Base-by-base conservation (phyloP, 2,888 invertebrate species). In the Heliconius hortense region DNA sequence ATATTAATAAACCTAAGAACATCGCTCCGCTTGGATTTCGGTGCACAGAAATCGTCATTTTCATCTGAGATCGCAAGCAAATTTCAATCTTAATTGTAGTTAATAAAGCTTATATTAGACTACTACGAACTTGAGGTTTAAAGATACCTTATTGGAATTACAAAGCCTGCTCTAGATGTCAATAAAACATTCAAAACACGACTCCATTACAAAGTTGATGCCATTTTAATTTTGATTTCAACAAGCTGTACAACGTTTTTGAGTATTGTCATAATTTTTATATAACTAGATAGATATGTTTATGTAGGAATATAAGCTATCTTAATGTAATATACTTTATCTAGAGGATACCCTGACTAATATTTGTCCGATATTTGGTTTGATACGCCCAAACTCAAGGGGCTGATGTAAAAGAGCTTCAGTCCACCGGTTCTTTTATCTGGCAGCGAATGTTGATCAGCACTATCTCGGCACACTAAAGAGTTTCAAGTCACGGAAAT, bases 101-200 rank as follows among this genome's bases (percentile, higher is more conserved):
- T 1, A 1, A 24, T 68, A 76, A n/a, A 53, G 39, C 24, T 21
- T 4, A 43, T 71, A 72, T 75, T 79, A 13, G 21, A 60, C n/a
- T 63, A 21, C 24, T 13, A 59, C 1, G 48, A 13, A 11, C 48
- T 62, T 69, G 69, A 69, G 72, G 75, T 75, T 79, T 64, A 72
- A 66, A 80, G 75, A 77, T 78, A 75, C 83, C 81, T 86, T 88
- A 87, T 87, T 89, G 86, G 88, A 87, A 89, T 89, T 87, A 88
- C 87, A 87, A 83, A 83, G 82, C 84, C 82, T 81, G 80, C 80
- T 82, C 83, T 87, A 84, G 84, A 86, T 85, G 85, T 87, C 89
- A 88, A 89, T 89, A 89, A 85, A 87, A 87, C 85, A 87, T 87
- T 88, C 86, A 88, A 87, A 88, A 88, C 86, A 87, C 85, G 87